Percentiles rank a stretch among this genome's conserved stretches.
Evolutionary conservation across 2,888 invertebrate genomes (phyloP).

Genomic region (Melikaiella ostensackeni): DNA sequence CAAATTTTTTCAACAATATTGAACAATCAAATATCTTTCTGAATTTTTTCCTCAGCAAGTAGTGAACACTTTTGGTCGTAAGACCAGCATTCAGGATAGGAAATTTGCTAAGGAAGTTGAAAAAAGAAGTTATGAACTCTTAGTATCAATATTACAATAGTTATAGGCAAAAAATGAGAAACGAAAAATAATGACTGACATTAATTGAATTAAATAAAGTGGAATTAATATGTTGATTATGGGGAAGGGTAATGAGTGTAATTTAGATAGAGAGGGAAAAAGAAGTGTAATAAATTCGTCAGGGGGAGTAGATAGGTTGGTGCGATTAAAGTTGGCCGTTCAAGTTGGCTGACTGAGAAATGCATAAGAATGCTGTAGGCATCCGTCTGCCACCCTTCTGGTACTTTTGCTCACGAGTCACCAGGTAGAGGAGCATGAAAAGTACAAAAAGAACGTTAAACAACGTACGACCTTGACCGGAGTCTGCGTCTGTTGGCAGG

Average conservation of each 20-base stretch:
- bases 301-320: conserved; percentile 23
- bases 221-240: not conserved
- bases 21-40: too few species aligned
- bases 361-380: conserved; percentile 40
- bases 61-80: too few species aligned
- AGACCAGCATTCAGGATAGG: too few species aligned
- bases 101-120: too few species aligned
- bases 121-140: too few species aligned
- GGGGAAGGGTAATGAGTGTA: conserved; percentile 18
- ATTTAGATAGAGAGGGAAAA: not conserved
- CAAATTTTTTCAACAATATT: not conserved
- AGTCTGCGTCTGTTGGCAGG: conserved; percentile 70
- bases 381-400: conserved; percentile 34
- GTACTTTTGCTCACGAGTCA: conserved; percentile 39
- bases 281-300: conserved; percentile 26
- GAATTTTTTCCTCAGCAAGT: too few species aligned
- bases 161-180: too few species aligned
- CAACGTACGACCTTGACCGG: conserved; percentile 74
- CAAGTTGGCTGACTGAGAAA: conserved; percentile 37
- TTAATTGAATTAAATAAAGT: not conserved
- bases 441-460: conserved; percentile 70
- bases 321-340: conserved; percentile 39
- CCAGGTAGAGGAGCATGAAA: conserved; percentile 55
- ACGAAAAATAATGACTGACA: too few species aligned
- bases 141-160: too few species aligned